Conservation (phyloP, 1,140 invertebrate species). For the Grapholita molesta region DNA sequence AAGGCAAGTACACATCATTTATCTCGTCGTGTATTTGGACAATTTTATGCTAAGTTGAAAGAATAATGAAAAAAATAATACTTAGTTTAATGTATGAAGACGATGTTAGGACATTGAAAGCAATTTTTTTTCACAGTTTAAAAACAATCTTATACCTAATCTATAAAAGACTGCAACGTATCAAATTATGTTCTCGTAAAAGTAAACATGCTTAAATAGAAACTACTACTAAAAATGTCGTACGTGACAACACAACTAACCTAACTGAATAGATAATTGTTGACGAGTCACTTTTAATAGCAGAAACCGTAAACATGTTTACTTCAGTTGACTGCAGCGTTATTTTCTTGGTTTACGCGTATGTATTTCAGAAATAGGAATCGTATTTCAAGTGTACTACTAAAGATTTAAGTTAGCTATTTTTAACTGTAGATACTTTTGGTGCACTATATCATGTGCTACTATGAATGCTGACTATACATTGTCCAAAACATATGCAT, state of each 20-base stretch:
- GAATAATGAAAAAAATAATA: too few species aligned
- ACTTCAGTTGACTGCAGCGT: constrained; percentile 59
- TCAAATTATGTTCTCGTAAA: too few species aligned
- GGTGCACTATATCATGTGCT: too few species aligned
- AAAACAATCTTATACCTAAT: too few species aligned
- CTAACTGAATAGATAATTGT: constrained; percentile 26
- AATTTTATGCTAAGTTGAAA: neutral
- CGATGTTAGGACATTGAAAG: too few species aligned
- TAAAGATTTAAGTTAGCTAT: neutral
- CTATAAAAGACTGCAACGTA: too few species aligned
- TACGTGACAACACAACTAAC: neutral
- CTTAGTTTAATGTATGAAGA: too few species aligned
- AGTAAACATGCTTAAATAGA: too few species aligned
- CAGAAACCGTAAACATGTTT: constrained; percentile 71
- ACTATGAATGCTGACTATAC: too few species aligned
- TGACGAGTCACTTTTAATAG: constrained; percentile 59
- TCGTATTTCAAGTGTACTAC: neutral
- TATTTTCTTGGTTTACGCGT: constrained; percentile 45
- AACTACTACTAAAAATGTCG: neutral
- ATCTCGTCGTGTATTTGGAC: neutral
- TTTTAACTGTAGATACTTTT: too few species aligned
- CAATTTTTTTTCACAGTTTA: too few species aligned
- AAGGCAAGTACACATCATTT: neutral
- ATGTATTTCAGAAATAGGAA: constrained; percentile 41
- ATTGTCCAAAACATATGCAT: too few species aligned